phyloP scores from a whole-genome alignment of 1,140 invertebrate species.

The Tetragonula clypearis region DNA sequence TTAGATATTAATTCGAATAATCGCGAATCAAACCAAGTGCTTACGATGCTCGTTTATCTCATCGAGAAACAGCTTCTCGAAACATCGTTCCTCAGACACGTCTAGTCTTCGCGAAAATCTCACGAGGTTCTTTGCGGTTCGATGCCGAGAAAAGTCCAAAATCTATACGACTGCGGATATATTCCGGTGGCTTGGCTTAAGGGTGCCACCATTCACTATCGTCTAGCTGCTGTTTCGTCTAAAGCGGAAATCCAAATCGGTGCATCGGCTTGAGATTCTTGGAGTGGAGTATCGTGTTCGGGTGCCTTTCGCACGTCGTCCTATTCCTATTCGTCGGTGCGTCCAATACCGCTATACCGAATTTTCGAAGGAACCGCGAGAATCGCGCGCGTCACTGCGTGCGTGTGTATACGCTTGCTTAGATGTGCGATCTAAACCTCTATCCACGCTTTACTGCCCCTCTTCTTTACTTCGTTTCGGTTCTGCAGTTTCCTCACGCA shows the following conservation, averaged over 20 bases:
- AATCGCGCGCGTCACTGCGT: not conserved
- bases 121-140: conserved; percentile 37
- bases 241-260: conserved; percentile 58
- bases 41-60: not conserved
- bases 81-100: not conserved
- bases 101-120: not conserved
- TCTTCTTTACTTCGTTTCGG: not conserved
- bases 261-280: conserved; percentile 53
- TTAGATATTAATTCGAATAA: not conserved
- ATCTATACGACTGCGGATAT: conserved; percentile 47
- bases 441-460: not conserved
- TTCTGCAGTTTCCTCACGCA: conserved; percentile 9
- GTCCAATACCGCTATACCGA: not conserved
- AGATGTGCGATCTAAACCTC: not conserved
- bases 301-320: not conserved
- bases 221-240: conserved; percentile 24
- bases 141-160: conserved; percentile 38
- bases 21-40: not conserved
- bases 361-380: conserved; percentile 11
- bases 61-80: not conserved
- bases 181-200: conserved; percentile 44
- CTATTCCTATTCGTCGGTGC: not conserved
- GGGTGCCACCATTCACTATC: not conserved
- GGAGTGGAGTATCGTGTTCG: conserved; percentile 73
- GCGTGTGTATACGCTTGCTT: not conserved